Base-by-base conservation (phyloP, 1,140 invertebrate genomes). In the Harlomillsia oculata region DNA sequence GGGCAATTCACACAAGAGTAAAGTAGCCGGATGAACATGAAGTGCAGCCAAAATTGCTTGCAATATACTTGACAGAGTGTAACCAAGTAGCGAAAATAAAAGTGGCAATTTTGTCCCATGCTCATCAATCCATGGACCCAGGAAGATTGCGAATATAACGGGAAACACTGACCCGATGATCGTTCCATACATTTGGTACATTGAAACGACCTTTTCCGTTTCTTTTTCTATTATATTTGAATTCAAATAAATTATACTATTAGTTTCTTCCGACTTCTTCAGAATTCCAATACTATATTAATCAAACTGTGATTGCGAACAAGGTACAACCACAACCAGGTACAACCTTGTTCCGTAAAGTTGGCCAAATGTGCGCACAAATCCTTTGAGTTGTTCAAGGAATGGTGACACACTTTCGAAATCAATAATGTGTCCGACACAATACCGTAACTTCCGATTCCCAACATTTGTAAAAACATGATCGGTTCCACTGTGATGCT, bases 181-280 rank as follows among this genome's bases (percentile, higher is more conserved):
- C 21, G 21, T 32, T 14, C 29, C 45, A 48, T 32, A 48, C 45
- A 48, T 48, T 48, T 48, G 45, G n/a, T 48, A 48, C 14, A 21
- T 48, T 5, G 45, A 20, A 29, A 48, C 45, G 14, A 48, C 18
- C n/a, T 16, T 11, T 32, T 32, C 34, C 9, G 45, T n/a, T 21
- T 48, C 16, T 14, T 48, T 48, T 16, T 48, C 45, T 48, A 11
- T n/a, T n/a, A n/a, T n/a, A n/a, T n/a, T n/a, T n/a, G n/a, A n/a
- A 20, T 21, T 20, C 9, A 2, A n/a, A 21, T 34, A 11, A 21
- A 45, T 29, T 29, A 1, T 28, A 16, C 23, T 39, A 39, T 39
- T 39, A 8, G 37, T 16, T n/a, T 39, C 5, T 5, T n/a, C 5
- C 37, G 20, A 5, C 37, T 43, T 4, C 21, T 43, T 43, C 21